Percentiles rank a stretch among this genome's conserved stretches.
Evolutionary conservation across 2,888 invertebrate genomes (phyloP).

Genomic region (Chaetoderma sp.): DNA sequence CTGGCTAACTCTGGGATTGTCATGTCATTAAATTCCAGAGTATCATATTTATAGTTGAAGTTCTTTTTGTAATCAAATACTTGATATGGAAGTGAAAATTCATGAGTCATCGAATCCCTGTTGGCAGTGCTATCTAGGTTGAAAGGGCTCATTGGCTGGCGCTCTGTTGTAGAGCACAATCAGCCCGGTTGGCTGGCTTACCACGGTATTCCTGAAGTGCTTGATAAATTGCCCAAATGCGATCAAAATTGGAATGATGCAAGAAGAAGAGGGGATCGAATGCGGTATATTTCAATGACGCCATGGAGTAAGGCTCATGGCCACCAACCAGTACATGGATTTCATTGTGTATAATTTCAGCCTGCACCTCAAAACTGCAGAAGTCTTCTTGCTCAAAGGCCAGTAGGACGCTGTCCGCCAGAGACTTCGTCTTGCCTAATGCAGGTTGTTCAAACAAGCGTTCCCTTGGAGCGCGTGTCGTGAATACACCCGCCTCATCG

Average conservation of each 20-base stretch:
- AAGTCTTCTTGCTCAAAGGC: constrained; percentile 38
- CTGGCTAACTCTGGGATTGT: constrained; percentile 19
- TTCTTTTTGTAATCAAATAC: constrained; percentile 28
- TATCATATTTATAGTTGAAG: constrained; percentile 26
- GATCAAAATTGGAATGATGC: constrained; percentile 27
- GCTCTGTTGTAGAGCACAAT: constrained; percentile 36
- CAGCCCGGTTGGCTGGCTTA: constrained; percentile 33
- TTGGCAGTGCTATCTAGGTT: constrained; percentile 32
- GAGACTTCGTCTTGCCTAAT: constrained; percentile 32
- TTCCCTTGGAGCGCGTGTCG: constrained; percentile 15
- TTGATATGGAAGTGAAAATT: constrained; percentile 35
- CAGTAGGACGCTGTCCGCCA: constrained; percentile 32
- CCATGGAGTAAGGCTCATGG: constrained; percentile 21
- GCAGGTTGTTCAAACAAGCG: constrained; percentile 22
- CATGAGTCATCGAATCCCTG: constrained; percentile 32
- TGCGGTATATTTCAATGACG: constrained; percentile 24
- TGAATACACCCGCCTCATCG: constrained; percentile 22
- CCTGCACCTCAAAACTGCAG: constrained; percentile 40
- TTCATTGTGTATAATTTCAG: constrained; percentile 23
- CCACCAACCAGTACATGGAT: constrained; percentile 26
- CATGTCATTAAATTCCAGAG: constrained; percentile 22
- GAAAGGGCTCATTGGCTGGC: constrained; percentile 35
- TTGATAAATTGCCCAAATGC: constrained; percentile 34
- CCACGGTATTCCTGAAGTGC: constrained; percentile 28
- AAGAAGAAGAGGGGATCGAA: constrained; percentile 27